Conservation (phyloP, 2,888 invertebrate genomes). For the Xestia xanthographa region DNA sequence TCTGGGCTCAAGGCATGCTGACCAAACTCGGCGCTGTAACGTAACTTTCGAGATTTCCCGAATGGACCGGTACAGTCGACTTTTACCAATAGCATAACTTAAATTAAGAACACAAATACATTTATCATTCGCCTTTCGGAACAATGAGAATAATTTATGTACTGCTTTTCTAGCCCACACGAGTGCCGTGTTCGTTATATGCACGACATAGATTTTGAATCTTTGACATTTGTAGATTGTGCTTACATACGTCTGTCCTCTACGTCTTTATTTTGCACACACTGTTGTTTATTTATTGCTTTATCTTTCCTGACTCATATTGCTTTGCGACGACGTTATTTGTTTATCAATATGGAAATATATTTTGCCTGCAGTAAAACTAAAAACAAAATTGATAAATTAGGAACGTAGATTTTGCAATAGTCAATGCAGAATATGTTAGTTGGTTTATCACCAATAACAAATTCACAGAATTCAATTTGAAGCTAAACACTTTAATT, state of each 20-base stretch:
- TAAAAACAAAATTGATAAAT: not conserved
- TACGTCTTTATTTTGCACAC: conserved; percentile 66
- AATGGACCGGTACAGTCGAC: conserved; percentile 71
- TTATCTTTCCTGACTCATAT: conserved; percentile 47
- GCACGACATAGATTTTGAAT: conserved; percentile 83
- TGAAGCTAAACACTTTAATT: conserved; percentile 46
- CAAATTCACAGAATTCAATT: conserved; percentile 21
- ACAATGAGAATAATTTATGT: conserved; percentile 85
- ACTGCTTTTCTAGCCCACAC: conserved; percentile 83
- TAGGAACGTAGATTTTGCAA: not conserved
- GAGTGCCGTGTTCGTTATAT: conserved; percentile 79
- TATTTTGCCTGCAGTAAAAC: conserved; percentile 3
- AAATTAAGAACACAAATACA: conserved; percentile 80
- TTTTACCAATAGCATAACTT: conserved; percentile 75
- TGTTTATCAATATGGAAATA: conserved; percentile 26
- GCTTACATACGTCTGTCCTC: conserved; percentile 65
- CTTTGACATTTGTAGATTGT: conserved; percentile 78
- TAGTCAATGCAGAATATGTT: conserved; percentile 9
- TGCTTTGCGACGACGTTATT: conserved; percentile 42
- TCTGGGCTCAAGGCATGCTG: conserved; percentile 54
- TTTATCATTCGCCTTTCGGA: conserved; percentile 84
- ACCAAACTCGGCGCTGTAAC: conserved; percentile 69
- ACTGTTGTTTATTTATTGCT: conserved; percentile 64
- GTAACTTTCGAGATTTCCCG: conserved; percentile 73
- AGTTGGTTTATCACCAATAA: conserved; percentile 13